phyloP scores from a whole-genome alignment of 2,888 invertebrate species.

The Eulithis testata region DNA sequence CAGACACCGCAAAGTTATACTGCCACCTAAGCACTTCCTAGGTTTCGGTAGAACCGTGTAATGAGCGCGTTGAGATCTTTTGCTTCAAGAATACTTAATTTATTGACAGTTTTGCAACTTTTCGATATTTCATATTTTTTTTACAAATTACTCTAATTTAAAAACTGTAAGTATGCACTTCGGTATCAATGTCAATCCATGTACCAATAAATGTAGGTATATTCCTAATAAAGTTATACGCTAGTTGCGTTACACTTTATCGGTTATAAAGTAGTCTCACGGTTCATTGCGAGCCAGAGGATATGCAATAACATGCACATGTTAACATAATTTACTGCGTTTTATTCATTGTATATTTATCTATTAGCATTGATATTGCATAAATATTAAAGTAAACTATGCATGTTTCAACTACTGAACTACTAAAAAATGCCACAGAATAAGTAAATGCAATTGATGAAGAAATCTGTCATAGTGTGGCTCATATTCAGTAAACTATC shows the following conservation, averaged over 20 bases:
- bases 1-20: constrained; percentile 51
- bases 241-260: neutral
- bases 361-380: neutral
- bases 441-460: too few relatives aligned
- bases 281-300: neutral
- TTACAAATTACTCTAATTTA: too few relatives aligned
- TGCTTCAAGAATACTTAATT: neutral
- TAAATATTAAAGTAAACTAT: neutral
- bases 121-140: neutral
- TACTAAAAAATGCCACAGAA: too few relatives aligned
- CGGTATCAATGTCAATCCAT: neutral
- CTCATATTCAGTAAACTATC: too few relatives aligned
- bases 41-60: neutral
- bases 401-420: neutral
- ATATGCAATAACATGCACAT: neutral
- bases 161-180: too few relatives aligned
- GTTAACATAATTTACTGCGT: too few relatives aligned
- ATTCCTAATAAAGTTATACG: neutral
- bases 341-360: too few relatives aligned
- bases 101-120: neutral
- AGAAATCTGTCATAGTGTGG: too few relatives aligned
- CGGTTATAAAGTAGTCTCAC: neutral
- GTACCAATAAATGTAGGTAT: neutral
- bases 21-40: neutral
- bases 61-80: constrained; percentile 13